Evolutionary conservation across 1,140 invertebrate genomes (phyloP).

Genomic region (Drosophila nasuta): DNA sequence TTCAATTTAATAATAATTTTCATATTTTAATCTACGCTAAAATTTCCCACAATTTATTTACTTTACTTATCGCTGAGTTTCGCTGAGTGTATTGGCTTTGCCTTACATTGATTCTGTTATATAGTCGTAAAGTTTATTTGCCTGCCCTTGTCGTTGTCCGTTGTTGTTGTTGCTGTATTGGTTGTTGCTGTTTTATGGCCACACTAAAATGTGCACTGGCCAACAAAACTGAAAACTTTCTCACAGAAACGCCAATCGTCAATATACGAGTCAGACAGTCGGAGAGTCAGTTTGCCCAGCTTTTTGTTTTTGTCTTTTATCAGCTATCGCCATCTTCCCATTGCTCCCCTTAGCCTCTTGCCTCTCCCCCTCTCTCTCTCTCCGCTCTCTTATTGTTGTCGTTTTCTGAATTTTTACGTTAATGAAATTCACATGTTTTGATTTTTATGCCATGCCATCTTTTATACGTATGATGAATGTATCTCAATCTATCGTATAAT

Average conservation of each 20-base stretch:
- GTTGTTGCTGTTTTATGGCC: slow-evolving; percentile 67
- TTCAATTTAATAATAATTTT: background rate
- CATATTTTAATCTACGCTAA: background rate
- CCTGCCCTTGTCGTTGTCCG: slow-evolving; percentile 70
- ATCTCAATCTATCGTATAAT: slow-evolving; percentile 40
- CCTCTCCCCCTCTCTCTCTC: slow-evolving; percentile 13
- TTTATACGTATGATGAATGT: slow-evolving; percentile 66
- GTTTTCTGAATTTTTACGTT: slow-evolving; percentile 60
- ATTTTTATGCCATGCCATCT: slow-evolving; percentile 55
- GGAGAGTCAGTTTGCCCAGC: background rate
- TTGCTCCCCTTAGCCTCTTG: slow-evolving; percentile 33
- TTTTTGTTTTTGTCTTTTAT: background rate
- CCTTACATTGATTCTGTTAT: slow-evolving; percentile 81
- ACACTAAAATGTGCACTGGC: slow-evolving; percentile 79
- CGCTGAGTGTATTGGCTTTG: slow-evolving; percentile 43
- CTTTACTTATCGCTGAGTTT: slow-evolving; percentile 7
- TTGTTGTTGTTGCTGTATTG: slow-evolving; percentile 44
- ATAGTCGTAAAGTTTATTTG: slow-evolving; percentile 81
- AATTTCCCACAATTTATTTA: background rate
- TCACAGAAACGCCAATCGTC: slow-evolving; percentile 54
- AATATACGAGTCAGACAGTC: slow-evolving; percentile 17
- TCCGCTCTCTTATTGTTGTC: slow-evolving; percentile 16
- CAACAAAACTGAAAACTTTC: slow-evolving; percentile 75
- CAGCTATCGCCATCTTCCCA: too few species aligned
- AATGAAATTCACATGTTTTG: slow-evolving; percentile 75